Evolutionary conservation across 2,888 invertebrate species (phyloP), one percentile per base, ranked within the genome.

Genomic region (Xanthia icteritia): DNA sequence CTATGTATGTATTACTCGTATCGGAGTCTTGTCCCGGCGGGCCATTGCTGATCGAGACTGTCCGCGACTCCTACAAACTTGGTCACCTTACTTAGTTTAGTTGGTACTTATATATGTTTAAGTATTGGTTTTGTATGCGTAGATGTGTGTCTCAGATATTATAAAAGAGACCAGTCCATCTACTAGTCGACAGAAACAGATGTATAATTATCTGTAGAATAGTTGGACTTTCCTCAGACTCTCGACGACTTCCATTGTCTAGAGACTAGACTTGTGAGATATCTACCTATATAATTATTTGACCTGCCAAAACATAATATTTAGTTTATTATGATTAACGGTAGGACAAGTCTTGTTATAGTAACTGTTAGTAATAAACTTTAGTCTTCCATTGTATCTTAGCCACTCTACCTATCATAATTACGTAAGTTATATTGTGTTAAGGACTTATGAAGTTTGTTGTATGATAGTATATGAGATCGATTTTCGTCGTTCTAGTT

Each of bases 401-500:
- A 58, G 4, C 31, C 13, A 17, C 1, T 45, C 23, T 45, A 58
- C 42, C 17, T 60, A 56, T 48, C n/a, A 31, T 69, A 63, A 71
- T 75, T 71, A 65, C 73, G 17, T 77, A 84, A 84, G 66, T 84
- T 84, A 64, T n/a, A 74, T 84, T 71, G 73, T 61, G 31, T 74
- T 73, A 60, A n/a, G 31, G 48, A 75, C 63, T 67, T 65, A 36
- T 13, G 42, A 68, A 74, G 60, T 72, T 81, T 11, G 39, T 31
- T 36, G 36, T 56, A 51, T 51, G 58, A 77, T 66, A 17, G 27
- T 48, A 56, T 23, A 56, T 27, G 20, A 31, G 23, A 68, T 66
- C 31, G 63, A 69, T 80, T 81, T 56, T 17, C 15, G 6, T 27
- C 23, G 36, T 64, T 75, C 9, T 27, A 56, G 63, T 61, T 69